Percentiles rank a stretch among this genome's conserved stretches.
Conservation (phyloP, 2,113 vertebrate species). For the Pseudopipra pipra region DNA sequence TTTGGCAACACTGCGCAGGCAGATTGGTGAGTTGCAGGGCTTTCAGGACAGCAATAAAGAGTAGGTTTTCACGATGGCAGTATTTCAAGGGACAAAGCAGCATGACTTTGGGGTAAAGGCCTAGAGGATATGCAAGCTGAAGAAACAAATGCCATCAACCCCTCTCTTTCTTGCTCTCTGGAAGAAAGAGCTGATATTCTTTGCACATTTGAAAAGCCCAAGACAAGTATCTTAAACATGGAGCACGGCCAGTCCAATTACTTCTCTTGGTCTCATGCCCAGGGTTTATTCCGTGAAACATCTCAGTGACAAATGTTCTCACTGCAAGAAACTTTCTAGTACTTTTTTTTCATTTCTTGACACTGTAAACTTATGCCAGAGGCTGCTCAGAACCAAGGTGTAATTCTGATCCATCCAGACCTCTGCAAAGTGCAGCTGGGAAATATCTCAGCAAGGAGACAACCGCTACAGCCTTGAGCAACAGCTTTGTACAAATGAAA, state of each 20-base stretch:
- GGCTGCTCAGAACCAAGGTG: conserved; percentile 38
- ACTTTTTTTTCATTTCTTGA: conserved; percentile 45
- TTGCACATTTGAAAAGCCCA: conserved; percentile 14
- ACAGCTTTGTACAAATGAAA: conserved; percentile 34
- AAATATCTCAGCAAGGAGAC: conserved; percentile 46
- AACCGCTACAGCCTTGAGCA: conserved; percentile 6
- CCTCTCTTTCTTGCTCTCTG: neutral
- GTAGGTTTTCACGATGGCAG: neutral
- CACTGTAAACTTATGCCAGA: conserved; percentile 45
- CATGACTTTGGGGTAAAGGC: neutral
- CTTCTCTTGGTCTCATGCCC: conserved; percentile 67
- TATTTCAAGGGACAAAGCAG: neutral
- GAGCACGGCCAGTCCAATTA: conserved; percentile 57
- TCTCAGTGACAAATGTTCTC: conserved; percentile 66
- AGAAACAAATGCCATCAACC: conserved; percentile 1
- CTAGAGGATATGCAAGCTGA: neutral
- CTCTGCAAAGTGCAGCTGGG: conserved; percentile 18
- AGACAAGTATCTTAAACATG: conserved; percentile 52
- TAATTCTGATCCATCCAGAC: conserved; percentile 35
- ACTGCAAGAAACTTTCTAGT: conserved; percentile 63
- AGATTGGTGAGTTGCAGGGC: fast-evolving
- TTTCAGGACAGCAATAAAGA: neutral
- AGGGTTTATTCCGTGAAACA: conserved; percentile 65
- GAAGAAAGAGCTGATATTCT: conserved; percentile 4
- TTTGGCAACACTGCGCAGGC: neutral